These are phyloP conservation scores for Hydra vulgaris DNA, from an alignment of 30 jellyfish, hydroid and myxozoan species.

Conservation along the genomic window DNA sequence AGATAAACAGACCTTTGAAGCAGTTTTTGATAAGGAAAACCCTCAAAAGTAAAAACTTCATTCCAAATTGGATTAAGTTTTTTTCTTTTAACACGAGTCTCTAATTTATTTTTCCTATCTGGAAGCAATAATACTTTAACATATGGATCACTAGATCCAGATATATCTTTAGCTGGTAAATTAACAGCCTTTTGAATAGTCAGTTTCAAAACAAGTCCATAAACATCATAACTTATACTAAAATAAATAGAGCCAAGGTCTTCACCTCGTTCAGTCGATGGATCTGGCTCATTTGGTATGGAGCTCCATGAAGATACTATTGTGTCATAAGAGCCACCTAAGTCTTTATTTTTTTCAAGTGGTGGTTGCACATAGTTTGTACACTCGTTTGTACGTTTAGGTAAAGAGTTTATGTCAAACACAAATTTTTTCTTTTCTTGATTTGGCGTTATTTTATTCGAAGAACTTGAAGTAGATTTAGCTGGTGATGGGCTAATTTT, in stretches of 20 bases:
- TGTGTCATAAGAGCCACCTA: constrained; percentile 14
- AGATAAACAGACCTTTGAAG: constrained; percentile 52
- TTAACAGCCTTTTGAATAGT: constrained; percentile 52
- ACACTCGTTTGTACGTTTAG: constrained; percentile 11
- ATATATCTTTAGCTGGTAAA: constrained; percentile 67
- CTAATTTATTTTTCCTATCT: constrained; percentile 72
- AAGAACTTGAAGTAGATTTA: constrained; percentile 24
- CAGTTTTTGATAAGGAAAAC: constrained; percentile 63
- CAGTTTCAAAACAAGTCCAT: constrained; percentile 42
- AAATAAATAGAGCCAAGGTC: constrained; percentile 60
- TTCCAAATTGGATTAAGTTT: constrained; percentile 72
- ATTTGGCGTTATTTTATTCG: constrained; percentile 23
- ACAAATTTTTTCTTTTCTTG: constrained; percentile 24
- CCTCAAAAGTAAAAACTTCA: constrained; percentile 77
- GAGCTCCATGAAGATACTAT: constrained; percentile 35
- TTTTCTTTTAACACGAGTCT: constrained; percentile 74
- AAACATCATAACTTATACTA: constrained; percentile 35
- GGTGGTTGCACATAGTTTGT: constrained; percentile 32
- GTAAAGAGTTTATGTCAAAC: constrained; percentile 20
- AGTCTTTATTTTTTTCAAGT: constrained; percentile 22
- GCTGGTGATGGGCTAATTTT: constrained; percentile 17
- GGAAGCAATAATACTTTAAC: constrained; percentile 71
- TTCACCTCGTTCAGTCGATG: constrained; percentile 46
- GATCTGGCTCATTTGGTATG: constrained; percentile 68
- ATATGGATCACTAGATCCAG: constrained; percentile 93